Evolutionary conservation across 2,797 vertebrate genomes (phyloP).

Genomic region (Pelobates cultripes): DNA sequence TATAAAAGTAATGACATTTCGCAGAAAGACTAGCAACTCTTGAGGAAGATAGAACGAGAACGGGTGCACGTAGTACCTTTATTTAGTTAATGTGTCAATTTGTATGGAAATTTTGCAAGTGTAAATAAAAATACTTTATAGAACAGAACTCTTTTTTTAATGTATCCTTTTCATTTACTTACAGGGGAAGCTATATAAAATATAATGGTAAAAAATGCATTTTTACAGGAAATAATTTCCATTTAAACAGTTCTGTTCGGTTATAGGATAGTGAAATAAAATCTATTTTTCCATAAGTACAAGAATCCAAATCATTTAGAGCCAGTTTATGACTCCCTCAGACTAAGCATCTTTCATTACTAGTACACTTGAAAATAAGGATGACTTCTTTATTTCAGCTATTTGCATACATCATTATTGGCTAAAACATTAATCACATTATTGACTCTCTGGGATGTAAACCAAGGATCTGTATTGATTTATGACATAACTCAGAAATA

Average conservation of each 20-base stretch:
- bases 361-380: conserved; percentile 16
- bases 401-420: conserved; percentile 45
- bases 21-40: no score
- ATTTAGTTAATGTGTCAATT: no score
- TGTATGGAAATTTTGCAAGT: no score
- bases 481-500: conserved; percentile 34
- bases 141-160: no score
- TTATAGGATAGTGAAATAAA: neutral
- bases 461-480: conserved; percentile 42
- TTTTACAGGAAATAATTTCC: neutral
- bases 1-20: no score
- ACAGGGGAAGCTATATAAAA: no score
- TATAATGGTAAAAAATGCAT: no score
- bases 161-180: no score
- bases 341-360: conserved; percentile 13
- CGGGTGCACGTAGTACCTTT: no score
- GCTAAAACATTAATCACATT: conserved; percentile 32
- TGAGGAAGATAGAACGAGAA: no score
- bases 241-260: neutral
- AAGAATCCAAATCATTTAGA: neutral
- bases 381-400: conserved; percentile 16
- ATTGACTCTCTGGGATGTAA: conserved; percentile 32
- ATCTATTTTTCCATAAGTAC: neutral
- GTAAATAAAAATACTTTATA: no score
- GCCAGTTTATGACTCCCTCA: neutral